Conservation (phyloP, 2,888 invertebrate genomes). For the Chrysomela aeneicollis region DNA sequence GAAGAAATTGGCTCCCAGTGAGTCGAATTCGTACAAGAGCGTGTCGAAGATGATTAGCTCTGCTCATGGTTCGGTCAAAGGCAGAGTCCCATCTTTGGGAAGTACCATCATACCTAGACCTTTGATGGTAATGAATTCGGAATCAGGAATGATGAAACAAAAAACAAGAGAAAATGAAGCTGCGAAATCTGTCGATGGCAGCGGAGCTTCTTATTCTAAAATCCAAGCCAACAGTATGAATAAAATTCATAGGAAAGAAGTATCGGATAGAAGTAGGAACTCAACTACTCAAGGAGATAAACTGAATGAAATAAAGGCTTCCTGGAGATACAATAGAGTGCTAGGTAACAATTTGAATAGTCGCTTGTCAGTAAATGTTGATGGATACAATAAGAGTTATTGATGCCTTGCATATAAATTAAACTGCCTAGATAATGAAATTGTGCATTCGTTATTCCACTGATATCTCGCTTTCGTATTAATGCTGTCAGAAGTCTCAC, state of each 20-base stretch:
- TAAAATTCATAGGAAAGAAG: neutral
- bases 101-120: neutral
- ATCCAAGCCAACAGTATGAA: neutral
- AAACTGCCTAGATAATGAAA: too few relatives aligned
- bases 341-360: neutral
- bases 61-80: neutral
- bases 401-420: too few relatives aligned
- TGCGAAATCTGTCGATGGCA: neutral
- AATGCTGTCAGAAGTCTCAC: too few relatives aligned
- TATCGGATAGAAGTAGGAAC: conserved; percentile 5
- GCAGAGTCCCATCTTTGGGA: too few relatives aligned
- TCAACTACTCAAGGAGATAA: conserved; percentile 43
- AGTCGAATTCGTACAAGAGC: conserved; percentile 33
- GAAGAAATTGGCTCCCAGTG: conserved; percentile 17
- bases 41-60: conserved; percentile 37
- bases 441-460: too few relatives aligned
- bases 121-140: neutral
- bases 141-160: neutral
- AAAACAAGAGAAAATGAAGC: neutral
- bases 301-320: conserved; percentile 43
- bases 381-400: neutral
- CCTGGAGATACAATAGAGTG: conserved; percentile 12
- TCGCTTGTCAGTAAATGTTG: neutral
- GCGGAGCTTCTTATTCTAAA: neutral
- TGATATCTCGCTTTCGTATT: too few relatives aligned